These are phyloP conservation scores for Torymus aiolomorphi DNA, from an alignment of 2,888 invertebrate species.

Conservation along the genomic window DNA sequence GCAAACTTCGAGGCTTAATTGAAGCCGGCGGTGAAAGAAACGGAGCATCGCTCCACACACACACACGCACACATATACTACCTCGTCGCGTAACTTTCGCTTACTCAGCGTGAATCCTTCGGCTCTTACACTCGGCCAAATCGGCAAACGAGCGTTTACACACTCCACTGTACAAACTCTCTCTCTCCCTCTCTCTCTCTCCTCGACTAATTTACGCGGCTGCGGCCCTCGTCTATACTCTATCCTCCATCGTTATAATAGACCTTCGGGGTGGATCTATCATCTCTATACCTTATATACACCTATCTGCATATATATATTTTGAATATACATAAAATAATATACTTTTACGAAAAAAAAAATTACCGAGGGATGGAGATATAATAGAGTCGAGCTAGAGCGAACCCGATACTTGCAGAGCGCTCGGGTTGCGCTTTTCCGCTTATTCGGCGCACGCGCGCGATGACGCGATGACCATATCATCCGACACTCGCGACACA, in stretches of 20 bases:
- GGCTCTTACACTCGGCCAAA: slow-evolving; percentile 34
- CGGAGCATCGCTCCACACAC: background rate
- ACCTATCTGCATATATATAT: too few species aligned
- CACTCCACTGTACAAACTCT: slow-evolving; percentile 43
- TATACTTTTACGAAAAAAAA: too few species aligned
- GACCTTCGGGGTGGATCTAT: too few species aligned
- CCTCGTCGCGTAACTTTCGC: background rate
- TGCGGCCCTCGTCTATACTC: too few species aligned
- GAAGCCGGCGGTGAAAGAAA: background rate
- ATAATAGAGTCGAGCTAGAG: too few species aligned
- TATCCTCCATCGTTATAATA: too few species aligned
- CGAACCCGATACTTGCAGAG: background rate
- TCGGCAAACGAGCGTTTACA: slow-evolving; percentile 47
- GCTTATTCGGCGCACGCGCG: slow-evolving; percentile 40
- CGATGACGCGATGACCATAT: background rate
- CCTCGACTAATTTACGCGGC: slow-evolving; percentile 12
- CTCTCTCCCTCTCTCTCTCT: slow-evolving; percentile 15
- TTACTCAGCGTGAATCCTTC: slow-evolving; percentile 4
- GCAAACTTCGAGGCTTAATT: background rate
- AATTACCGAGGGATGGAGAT: too few species aligned
- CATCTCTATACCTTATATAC: too few species aligned
- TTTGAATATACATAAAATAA: too few species aligned
- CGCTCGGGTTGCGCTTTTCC: slow-evolving; percentile 16
- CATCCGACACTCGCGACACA: slow-evolving; percentile 34
- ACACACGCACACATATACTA: background rate